Percentiles rank a stretch among this genome's conserved stretches.
Conservation (phyloP, 1,140 invertebrate species). For the Portunus trituberculatus region DNA sequence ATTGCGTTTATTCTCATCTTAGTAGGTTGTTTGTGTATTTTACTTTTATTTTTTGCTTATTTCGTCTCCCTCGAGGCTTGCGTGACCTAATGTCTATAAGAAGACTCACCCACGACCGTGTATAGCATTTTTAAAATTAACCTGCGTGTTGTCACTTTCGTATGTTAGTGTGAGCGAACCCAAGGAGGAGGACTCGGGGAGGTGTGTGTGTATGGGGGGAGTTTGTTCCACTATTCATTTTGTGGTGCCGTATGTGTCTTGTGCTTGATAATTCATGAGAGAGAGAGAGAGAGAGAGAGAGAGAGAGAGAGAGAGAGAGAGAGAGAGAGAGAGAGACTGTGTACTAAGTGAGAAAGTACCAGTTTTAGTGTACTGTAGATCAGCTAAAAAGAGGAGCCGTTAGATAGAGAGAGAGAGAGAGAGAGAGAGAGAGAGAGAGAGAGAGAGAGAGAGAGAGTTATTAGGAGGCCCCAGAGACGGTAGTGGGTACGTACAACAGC, state of each 20-base stretch:
- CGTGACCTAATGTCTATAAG: slow-evolving; percentile 12
- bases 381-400: too few species aligned
- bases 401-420: not conserved
- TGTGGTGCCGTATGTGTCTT: not conserved
- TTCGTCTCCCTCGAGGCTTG: not conserved
- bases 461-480: too few species aligned
- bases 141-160: not conserved
- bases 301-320: too few species aligned
- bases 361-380: too few species aligned
- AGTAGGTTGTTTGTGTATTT: not conserved
- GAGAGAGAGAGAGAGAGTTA: too few species aligned
- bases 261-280: not conserved
- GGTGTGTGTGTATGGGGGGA: not conserved
- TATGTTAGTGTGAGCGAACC: too few species aligned
- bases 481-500: too few species aligned
- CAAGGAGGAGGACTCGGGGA: too few species aligned
- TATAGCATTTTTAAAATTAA: slow-evolving; percentile 21
- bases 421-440: not conserved
- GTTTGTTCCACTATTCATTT: not conserved
- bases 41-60: not conserved
- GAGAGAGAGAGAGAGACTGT: too few species aligned
- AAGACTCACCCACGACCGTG: not conserved
- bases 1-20: not conserved
- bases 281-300: not conserved
- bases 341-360: too few species aligned